A percentile compares a stretch with the other conserved stretches of the same genome.
Evolutionary conservation across 1,140 invertebrate species (phyloP).

Genomic region (Notospermus geniculatus): DNA sequence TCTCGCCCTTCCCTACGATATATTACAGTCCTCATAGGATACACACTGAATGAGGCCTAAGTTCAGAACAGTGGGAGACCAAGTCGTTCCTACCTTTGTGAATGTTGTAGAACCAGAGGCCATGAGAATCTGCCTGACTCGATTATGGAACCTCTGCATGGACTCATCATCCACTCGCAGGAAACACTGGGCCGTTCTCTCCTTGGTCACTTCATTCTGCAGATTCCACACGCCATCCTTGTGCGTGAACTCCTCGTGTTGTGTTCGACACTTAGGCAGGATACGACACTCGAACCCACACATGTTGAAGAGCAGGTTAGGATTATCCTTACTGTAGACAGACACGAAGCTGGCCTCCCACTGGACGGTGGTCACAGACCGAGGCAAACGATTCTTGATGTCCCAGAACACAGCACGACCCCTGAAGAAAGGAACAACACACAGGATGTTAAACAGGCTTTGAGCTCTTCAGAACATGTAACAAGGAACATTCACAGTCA

Average conservation of each 20-base stretch:
- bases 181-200: conserved; percentile 98
- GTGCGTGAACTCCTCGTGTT: conserved; percentile 94
- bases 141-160: conserved; percentile 94
- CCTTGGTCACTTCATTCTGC: conserved; percentile 98
- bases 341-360: conserved; percentile 99
- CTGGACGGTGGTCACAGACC: conserved; percentile 96
- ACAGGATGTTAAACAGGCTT: no score
- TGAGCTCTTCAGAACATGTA: no score
- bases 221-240: conserved; percentile 99
- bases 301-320: conserved; percentile 99
- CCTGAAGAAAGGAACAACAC: conserved; percentile 58
- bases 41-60: no score
- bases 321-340: conserved; percentile 99
- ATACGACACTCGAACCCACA: conserved; percentile 99
- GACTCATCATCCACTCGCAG: conserved; percentile 97
- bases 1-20: no score
- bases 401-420: conserved; percentile 99
- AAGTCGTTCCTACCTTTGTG: conserved; percentile 71
- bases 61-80: no score
- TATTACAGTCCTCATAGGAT: no score
- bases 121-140: conserved; percentile 98
- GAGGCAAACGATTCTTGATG: conserved; percentile 96
- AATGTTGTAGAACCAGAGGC: conserved; percentile 99
- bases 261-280: conserved; percentile 94
- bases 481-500: no score